Evolutionary conservation across 1,140 invertebrate species (phyloP).

Genomic region (Dreissena polymorpha): DNA sequence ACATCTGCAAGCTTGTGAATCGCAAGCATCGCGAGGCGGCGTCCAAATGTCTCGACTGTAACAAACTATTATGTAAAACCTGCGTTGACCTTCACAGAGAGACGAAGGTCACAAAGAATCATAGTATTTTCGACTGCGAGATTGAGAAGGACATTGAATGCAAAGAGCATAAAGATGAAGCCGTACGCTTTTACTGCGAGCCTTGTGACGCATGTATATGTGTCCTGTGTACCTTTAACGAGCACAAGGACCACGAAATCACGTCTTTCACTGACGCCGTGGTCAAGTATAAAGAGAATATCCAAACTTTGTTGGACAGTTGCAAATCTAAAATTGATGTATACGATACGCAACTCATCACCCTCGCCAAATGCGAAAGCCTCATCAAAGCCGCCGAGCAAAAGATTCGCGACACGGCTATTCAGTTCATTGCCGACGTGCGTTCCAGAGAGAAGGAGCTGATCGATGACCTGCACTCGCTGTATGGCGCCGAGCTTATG

Average conservation of each 20-base stretch:
- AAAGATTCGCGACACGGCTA: constrained; percentile 76
- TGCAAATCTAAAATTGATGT: constrained; percentile 77
- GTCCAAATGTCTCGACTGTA: constrained; percentile 80
- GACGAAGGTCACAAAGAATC: constrained; percentile 79
- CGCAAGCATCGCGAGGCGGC: constrained; percentile 77
- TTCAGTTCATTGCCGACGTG: constrained; percentile 77
- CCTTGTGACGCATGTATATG: constrained; percentile 80
- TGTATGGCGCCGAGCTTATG: constrained; percentile 78
- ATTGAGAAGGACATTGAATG: constrained; percentile 81
- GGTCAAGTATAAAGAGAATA: constrained; percentile 78
- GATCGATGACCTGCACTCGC: constrained; percentile 77
- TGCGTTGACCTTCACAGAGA: constrained; percentile 79
- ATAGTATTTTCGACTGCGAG: constrained; percentile 80
- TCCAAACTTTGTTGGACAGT: constrained; percentile 72
- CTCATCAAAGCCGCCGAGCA: constrained; percentile 77
- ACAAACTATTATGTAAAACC: constrained; percentile 79
- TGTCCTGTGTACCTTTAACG: constrained; percentile 80
- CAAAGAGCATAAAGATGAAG: constrained; percentile 79
- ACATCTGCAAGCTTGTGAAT: constrained; percentile 79
- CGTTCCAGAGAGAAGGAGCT: constrained; percentile 76
- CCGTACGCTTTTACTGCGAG: constrained; percentile 80
- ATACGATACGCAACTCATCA: constrained; percentile 74
- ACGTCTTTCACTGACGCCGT: constrained; percentile 79
- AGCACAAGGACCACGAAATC: constrained; percentile 80
- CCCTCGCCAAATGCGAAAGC: constrained; percentile 73